Evolutionary conservation across 2,888 invertebrate genomes (phyloP), one percentile per base, ranked within the genome.

Genomic region (Synanthedon vespiformis): DNA sequence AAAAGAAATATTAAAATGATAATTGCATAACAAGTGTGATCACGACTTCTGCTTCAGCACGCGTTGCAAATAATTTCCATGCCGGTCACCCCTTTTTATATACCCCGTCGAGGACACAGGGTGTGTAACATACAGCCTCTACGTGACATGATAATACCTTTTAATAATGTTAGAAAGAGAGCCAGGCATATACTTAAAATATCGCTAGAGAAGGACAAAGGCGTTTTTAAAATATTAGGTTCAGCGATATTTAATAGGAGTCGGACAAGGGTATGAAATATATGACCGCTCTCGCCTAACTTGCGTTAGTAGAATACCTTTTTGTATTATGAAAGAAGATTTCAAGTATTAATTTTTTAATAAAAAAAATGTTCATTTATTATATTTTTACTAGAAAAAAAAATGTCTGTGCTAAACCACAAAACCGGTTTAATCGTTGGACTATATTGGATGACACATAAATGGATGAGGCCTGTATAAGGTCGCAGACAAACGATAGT

Each of bases 71-170:
- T 68, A 67, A 68, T 62, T 68, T 54, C 53, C 27, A 50, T 22
- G 34, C 1, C 8, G 50, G 27, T 40, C 27, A 50, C 50, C 50
- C 50, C 50, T n/a, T 50, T 50, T 34, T 50, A 50, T 34, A 50
- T 16, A 50, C 12, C 27, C 50, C 50, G 54, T 58, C 50, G 56
- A 63, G 67, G 64, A 58, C 68, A 64, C 62, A 55, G 65, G 64
- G 61, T 57, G 62, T 59, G 54, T 67, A 70, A 74, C 64, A 58
- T 68, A 75, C 64, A 58, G 66, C 59, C 55, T 54, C 60, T 61
- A 76, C 77, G 77, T 77, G 77, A 68, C 63, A 59, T 57, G 67
- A 70, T 72, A 74, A 72, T 68, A 60, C 56, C 63, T 53, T 65
- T 74, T 74, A 74, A 77, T 76, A 77, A 75, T 68, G 67, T 67